Evolutionary conservation across 2,113 vertebrate species (phyloP).

Genomic region (Mesocricetus auratus): DNA sequence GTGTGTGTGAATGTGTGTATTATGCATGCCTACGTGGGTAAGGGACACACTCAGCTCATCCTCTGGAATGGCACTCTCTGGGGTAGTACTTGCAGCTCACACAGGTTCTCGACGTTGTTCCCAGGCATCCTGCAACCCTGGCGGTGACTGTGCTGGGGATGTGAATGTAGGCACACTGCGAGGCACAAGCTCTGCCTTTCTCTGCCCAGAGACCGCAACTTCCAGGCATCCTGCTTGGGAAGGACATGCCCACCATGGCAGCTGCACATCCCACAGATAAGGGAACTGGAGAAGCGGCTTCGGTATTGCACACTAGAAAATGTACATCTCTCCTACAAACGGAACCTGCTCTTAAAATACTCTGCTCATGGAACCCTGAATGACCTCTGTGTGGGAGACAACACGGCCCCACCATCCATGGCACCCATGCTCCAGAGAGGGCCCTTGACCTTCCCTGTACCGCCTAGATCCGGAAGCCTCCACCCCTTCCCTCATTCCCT

Average conservation of each 20-base stretch:
- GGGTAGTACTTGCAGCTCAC: not conserved
- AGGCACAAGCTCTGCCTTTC: not conserved
- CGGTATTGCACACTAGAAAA: fast-evolving
- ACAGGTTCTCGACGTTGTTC: not conserved
- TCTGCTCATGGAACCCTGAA: not conserved
- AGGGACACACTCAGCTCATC: not conserved
- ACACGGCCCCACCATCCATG: no score
- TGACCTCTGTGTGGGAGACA: not conserved
- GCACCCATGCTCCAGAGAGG: not conserved
- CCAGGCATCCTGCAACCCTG: not conserved
- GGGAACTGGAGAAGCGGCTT: fast-evolving
- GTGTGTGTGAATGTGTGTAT: not conserved
- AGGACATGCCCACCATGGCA: not conserved
- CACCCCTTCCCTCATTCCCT: not conserved
- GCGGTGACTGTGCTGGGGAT: not conserved
- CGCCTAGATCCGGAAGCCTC: not conserved
- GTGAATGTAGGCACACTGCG: fast-evolving
- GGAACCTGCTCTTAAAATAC: fast-evolving
- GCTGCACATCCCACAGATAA: not conserved
- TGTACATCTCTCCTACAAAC: fast-evolving
- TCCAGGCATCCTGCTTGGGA: not conserved
- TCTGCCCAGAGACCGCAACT: not conserved
- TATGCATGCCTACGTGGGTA: not conserved
- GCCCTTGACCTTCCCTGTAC: not conserved
- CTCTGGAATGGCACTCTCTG: not conserved